phyloP scores from a whole-genome alignment of 2,888 invertebrate genomes.

The Venusia cambrica region DNA sequence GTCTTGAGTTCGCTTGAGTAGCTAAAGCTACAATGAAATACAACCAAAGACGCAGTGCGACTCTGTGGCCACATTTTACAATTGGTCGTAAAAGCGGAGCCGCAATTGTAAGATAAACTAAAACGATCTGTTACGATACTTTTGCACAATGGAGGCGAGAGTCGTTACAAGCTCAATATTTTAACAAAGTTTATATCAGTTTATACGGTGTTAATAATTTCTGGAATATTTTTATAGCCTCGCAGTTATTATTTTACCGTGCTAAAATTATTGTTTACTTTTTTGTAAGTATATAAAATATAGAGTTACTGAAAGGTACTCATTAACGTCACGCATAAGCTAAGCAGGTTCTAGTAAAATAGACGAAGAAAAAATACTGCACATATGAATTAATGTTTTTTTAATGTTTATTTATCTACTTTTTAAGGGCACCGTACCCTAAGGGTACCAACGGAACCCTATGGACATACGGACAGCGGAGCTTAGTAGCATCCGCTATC shows the following conservation, averaged over 20 bases:
- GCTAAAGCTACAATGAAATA: constrained; percentile 18
- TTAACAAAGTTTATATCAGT: constrained; percentile 42
- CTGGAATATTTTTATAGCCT: constrained; percentile 6
- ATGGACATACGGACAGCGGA: too few species aligned
- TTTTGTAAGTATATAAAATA: too few species aligned
- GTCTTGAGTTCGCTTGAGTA: constrained; percentile 6
- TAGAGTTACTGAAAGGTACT: too few species aligned
- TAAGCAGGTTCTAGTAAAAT: too few species aligned
- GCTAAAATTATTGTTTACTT: too few species aligned
- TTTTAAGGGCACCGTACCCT: too few species aligned
- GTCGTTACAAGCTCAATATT: constrained; percentile 38
- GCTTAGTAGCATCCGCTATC: too few species aligned
- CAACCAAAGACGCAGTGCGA: constrained; percentile 22
- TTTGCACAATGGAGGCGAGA: constrained; percentile 28
- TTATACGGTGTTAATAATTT: constrained; percentile 23
- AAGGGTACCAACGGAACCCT: too few species aligned
- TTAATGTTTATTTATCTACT: too few species aligned
- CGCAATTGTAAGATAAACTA: constrained; percentile 33
- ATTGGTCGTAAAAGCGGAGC: constrained; percentile 31
- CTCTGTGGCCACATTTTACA: constrained; percentile 30
- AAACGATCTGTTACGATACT: constrained; percentile 36
- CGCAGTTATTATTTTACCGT: neutral
- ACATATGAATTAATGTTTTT: too few species aligned
- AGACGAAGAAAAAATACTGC: too few species aligned
- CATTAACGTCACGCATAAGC: too few species aligned